phyloP scores from a whole-genome alignment of 2,888 invertebrate genomes.

The Epirrhoe alternata region DNA sequence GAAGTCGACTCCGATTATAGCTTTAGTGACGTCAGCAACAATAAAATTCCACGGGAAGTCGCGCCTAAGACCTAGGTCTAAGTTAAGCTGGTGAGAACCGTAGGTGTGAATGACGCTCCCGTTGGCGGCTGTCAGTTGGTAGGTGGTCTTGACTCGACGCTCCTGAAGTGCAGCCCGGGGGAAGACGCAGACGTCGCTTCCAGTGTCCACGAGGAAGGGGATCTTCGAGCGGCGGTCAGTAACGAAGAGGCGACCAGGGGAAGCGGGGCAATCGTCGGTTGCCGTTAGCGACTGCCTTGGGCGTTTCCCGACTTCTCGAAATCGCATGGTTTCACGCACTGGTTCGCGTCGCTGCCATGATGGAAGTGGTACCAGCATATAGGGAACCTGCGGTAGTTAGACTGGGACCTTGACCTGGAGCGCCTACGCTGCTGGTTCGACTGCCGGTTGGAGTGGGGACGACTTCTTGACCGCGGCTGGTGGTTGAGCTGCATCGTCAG shows the following conservation, averaged over 20 bases:
- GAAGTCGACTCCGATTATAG: conserved; percentile 51
- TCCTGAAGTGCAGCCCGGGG: conserved; percentile 29
- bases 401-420: conserved; percentile 19
- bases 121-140: conserved; percentile 43
- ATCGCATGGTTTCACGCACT: conserved; percentile 22
- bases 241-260: conserved; percentile 34
- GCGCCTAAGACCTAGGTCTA: conserved; percentile 46
- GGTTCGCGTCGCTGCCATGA: conserved; percentile 16
- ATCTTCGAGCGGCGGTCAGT: conserved; percentile 21
- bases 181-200: conserved; percentile 36
- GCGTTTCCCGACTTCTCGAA: conserved; percentile 26
- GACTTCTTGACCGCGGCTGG: neutral
- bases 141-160: conserved; percentile 29
- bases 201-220: too few relatives aligned
- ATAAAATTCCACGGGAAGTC: too few relatives aligned
- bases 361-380: conserved; percentile 24
- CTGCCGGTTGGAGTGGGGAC: neutral
- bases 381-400: too few relatives aligned
- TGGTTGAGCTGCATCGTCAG: conserved; percentile 20
- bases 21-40: conserved; percentile 47
- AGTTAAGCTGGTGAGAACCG: conserved; percentile 37
- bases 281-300: conserved; percentile 25
- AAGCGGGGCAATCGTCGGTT: conserved; percentile 28
- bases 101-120: conserved; percentile 43
- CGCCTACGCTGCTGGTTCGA: conserved; percentile 4